Percentiles rank a stretch among this genome's conserved stretches.
Evolutionary conservation across 2,113 vertebrate genomes (phyloP).

Genomic region (Tautogolabrus adspersus): DNA sequence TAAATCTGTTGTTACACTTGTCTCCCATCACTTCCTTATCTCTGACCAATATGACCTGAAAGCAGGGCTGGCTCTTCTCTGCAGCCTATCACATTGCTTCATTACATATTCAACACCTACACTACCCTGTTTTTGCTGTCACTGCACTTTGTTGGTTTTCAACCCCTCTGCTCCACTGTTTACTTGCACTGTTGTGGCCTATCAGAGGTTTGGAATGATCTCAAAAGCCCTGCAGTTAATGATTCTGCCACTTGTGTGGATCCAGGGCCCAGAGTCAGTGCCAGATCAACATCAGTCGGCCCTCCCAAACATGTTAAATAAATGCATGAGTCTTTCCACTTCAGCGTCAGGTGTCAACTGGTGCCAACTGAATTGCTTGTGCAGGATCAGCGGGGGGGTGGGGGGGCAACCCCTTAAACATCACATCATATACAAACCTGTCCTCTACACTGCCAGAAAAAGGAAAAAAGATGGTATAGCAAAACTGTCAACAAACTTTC

Average conservation of each 20-base stretch:
- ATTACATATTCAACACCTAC: conserved; percentile 6
- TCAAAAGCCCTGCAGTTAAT: neutral
- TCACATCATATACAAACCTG: conserved; percentile 7
- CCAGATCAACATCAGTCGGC: neutral
- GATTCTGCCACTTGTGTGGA: neutral
- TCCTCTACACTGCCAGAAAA: neutral
- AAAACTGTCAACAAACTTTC: conserved; percentile 37
- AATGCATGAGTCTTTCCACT: neutral
- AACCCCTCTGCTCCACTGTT: neutral
- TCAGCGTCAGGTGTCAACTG: conserved; percentile 1
- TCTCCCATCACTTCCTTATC: neutral
- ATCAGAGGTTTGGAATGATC: neutral
- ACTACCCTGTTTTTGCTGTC: neutral
- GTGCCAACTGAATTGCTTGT: neutral
- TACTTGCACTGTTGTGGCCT: neutral
- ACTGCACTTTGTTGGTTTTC: neutral
- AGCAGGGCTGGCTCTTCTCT: neutral
- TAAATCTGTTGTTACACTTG: conserved; percentile 7
- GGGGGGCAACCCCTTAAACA: neutral
- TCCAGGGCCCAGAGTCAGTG: neutral
- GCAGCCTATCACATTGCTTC: neutral
- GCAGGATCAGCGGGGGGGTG: neutral
- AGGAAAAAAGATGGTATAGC: neutral
- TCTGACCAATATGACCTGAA: neutral
- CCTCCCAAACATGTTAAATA: conserved; percentile 5